These are phyloP conservation scores for Tympanuchus pallidicinctus DNA, from an alignment of 2,113 vertebrate species.

Conservation along the genomic window DNA sequence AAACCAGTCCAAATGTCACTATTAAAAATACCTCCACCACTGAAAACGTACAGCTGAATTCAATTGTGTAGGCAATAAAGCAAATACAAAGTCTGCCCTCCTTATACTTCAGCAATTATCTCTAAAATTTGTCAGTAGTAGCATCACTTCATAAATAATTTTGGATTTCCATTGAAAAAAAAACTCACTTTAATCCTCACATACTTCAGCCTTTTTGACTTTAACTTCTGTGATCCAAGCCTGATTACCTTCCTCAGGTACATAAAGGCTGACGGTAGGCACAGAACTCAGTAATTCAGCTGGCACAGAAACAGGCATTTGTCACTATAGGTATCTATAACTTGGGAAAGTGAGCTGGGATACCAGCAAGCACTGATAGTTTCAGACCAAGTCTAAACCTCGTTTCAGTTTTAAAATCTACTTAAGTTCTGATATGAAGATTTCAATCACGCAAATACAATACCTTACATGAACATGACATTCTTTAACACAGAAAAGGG, in stretches of 20 bases:
- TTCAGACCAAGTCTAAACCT: not conserved
- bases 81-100: not conserved
- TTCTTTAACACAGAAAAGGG: not conserved
- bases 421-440: not conserved
- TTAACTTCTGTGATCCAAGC: not conserved
- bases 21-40: not conserved
- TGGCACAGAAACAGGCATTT: slow-evolving; percentile 30
- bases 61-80: not conserved
- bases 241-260: not conserved
- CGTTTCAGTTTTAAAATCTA: not conserved
- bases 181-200: not conserved
- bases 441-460: slow-evolving; percentile 10
- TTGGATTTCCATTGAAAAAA: not conserved
- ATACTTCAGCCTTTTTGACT: not conserved
- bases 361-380: not conserved
- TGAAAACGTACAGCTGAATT: not conserved
- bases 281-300: not conserved
- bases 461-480: not conserved
- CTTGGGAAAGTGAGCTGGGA: not conserved
- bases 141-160: not conserved
- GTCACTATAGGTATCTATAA: not conserved
- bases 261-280: not conserved
- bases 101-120: not conserved
- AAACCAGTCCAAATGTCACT: not conserved
- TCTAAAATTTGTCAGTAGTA: not conserved